Evolutionary conservation across 2,888 invertebrate species (phyloP), one percentile per base, ranked within the genome.

Genomic region (Iselma pallidipennis): DNA sequence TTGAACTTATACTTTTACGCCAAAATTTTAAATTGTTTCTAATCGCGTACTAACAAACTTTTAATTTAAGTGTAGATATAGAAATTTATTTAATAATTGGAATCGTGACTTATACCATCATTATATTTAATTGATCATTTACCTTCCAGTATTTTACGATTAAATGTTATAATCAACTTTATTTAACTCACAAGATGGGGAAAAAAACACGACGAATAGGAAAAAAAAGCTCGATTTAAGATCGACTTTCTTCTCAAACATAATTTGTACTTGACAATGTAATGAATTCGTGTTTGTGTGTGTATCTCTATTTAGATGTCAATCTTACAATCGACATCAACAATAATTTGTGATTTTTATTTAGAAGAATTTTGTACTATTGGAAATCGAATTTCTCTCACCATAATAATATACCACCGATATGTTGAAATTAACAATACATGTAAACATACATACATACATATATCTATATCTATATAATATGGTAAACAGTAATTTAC

Each of bases 401-500:
- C 31, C n/a, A n/a, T n/a, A n/a, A 33, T 33, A 14, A 33, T 33
- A 37, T 14, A 37, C 14, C 14, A 7, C 14, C 14, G 16, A 37
- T 37, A 2, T 7, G 14, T 19, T 37, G 16, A 37, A 16, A 16
- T 37, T 37, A 37, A 37, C 16, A 37, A 37, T 37, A 16, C 6
- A 4, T 26, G 6, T 26, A 26, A 16, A 16, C n/a, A n/a, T n/a
- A n/a, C n/a, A 37, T 16, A 37, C 7, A 16, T 37, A 37, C 37
- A 37, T 37, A 37, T 37, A 37, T 37, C 19, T 37, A 37, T 16
- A 61, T 52, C 37, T 49, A 3, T 49, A 61, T 54, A 57, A 29
- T 61, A 71, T 65, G 65, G 69, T 67, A 71, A 71, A 71, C 66
- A 71, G 67, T 71, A 71, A 71, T 71, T 71, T 71, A 66, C 71